Evolutionary conservation across 2,888 invertebrate species (phyloP), one percentile per base, ranked within the genome.

Genomic region (Watsonalla cultraria): DNA sequence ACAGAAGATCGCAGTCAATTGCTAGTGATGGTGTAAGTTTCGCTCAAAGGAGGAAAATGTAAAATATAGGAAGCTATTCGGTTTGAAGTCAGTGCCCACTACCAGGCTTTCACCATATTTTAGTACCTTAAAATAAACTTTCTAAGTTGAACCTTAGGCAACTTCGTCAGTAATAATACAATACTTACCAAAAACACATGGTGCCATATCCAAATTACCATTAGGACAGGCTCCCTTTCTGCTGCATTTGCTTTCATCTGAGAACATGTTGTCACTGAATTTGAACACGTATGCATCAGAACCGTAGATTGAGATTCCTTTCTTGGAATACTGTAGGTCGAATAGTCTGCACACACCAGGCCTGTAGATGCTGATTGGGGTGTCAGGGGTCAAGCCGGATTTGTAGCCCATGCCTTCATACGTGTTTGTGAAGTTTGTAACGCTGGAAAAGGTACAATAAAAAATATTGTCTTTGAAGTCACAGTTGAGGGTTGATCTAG

Each of bases 351-450:
- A 96, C 70, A 96, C 94, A 0, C 95, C 92, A 64, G 94, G 93
- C 45, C 95, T 90, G 75, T 93, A 96, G 5, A 95, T 72, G 6
- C 90, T 78, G 59, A 96, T 90, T 0, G 76, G 69, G 0, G 84
- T 86, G 0, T 84, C 89, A 51, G 82, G 78, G n/a, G 78, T 79
- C 47, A 96, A 69, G 52, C 92, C 83, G 5, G 91, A 80, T 0
- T 95, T 94, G 66, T 94, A 95, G 5, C 94, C 75, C 0, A 93
- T 91, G 0, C 95, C 96, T 74, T 96, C 96, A 53, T 93, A 93
- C 0, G 92, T 77, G 7, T 95, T 95, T 65, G 90, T 90, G 6
- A 95, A 81, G 7, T 90, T 83, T 70, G 94, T 94, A 91, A 91
- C 79, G 95, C 95, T 82, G 95, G 91, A 70, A 95, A 33, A 37